phyloP scores from a whole-genome alignment of 2,113 vertebrate genomes.

The Connochaetes taurinus region DNA sequence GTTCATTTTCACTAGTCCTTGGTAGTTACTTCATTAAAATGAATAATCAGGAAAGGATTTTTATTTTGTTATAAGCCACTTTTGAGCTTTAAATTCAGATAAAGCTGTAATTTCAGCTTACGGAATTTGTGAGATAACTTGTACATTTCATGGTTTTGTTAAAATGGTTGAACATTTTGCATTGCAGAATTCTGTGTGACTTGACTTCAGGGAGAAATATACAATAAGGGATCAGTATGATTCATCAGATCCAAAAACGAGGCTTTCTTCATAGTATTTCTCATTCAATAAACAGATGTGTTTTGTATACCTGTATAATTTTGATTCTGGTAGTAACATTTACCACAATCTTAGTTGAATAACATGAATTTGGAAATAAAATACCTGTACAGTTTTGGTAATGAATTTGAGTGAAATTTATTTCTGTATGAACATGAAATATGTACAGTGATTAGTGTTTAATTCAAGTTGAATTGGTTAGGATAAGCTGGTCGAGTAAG shows the following conservation, averaged over 20 bases:
- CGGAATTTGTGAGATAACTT: not conserved
- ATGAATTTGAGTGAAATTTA: not conserved
- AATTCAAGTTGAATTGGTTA: not conserved
- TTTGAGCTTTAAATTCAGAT: not conserved
- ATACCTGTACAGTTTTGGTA: not conserved
- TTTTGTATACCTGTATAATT: not conserved
- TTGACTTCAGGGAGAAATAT: not conserved
- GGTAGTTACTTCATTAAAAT: constrained; percentile 57
- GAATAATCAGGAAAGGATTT: constrained; percentile 41
- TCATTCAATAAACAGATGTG: not conserved
- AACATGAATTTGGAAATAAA: not conserved
- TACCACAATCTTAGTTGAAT: not conserved
- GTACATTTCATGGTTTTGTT: not conserved
- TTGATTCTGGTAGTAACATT: not conserved
- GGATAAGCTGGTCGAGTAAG: not conserved
- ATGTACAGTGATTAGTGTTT: not conserved
- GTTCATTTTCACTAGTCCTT: constrained; percentile 69
- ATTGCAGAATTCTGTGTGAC: not conserved
- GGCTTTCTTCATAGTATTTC: not conserved
- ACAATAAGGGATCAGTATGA: not conserved
- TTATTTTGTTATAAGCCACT: not conserved
- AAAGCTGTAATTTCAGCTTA: not conserved
- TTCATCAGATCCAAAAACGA: not conserved
- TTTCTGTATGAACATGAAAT: not conserved
- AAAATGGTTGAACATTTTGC: not conserved